Evolutionary conservation across 2,113 vertebrate species (phyloP).

Genomic region (Bostrychus sinensis): DNA sequence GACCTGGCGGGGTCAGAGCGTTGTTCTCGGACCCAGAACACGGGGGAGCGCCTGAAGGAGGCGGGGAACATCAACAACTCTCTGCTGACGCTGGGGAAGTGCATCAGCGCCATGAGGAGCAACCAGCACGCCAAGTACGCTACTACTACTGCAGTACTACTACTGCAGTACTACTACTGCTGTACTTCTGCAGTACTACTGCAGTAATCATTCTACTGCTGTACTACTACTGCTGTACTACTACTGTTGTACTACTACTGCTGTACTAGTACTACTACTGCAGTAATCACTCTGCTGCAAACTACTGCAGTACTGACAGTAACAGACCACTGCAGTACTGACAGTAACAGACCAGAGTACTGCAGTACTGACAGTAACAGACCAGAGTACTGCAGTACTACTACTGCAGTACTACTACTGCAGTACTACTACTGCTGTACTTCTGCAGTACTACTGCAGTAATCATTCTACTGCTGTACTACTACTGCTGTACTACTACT

Average conservation of each 20-base stretch:
- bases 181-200: neutral
- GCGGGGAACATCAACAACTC: conserved; percentile 95
- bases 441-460: neutral
- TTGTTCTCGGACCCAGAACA: conserved; percentile 89
- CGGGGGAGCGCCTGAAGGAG: conserved; percentile 93
- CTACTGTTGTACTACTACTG: too few species aligned
- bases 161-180: neutral
- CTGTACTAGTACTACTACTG: too few species aligned
- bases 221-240: too few species aligned
- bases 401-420: neutral
- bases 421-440: neutral
- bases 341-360: too few species aligned
- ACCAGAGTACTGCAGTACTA: too few species aligned
- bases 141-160: neutral
- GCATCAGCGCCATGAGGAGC: conserved; percentile 88
- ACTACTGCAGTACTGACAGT: too few species aligned
- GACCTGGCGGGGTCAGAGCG: conserved; percentile 97
- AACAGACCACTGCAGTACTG: too few species aligned
- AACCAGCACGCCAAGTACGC: conserved; percentile 90
- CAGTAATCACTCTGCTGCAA: too few species aligned
- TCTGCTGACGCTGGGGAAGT: conserved; percentile 90
- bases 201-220: neutral
- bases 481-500: too few species aligned
- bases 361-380: too few species aligned
- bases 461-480: neutral